Conservation (phyloP, 2,888 invertebrate species). For the Crioceris asparagi region DNA sequence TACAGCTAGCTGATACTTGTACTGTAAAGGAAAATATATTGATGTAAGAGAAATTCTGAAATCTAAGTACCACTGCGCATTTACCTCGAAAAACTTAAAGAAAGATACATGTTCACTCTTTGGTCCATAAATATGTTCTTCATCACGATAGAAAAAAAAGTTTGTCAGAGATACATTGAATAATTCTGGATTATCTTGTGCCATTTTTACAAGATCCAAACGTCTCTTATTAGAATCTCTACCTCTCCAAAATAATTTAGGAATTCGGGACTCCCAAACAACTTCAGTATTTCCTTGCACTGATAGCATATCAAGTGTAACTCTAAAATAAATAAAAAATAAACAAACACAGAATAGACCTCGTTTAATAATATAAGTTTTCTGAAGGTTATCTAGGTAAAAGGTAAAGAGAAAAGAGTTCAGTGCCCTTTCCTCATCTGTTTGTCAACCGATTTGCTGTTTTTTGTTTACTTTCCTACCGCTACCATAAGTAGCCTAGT, state of each 20-base stretch:
- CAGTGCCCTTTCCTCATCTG: no score
- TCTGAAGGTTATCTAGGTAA: no score
- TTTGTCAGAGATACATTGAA: constrained; percentile 89
- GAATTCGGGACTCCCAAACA: constrained; percentile 62
- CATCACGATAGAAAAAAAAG: constrained; percentile 88
- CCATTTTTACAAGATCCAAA: constrained; percentile 69
- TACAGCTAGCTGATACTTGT: constrained; percentile 87
- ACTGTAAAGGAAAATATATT: constrained; percentile 48
- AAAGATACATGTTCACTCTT: constrained; percentile 77
- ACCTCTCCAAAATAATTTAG: constrained; percentile 83
- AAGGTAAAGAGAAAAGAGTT: no score
- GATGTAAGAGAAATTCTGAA: constrained; percentile 10
- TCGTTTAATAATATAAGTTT: no score
- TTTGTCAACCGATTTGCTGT: no score
- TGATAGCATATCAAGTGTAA: constrained; percentile 80
- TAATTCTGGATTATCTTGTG: constrained; percentile 61
- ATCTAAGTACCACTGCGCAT: constrained; percentile 25
- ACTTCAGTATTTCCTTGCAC: constrained; percentile 69
- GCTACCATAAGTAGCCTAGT: no score
- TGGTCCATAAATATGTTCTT: constrained; percentile 77
- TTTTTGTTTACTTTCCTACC: no score
- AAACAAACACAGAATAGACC: no score
- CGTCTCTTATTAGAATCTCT: constrained; percentile 82
- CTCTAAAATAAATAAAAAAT: constrained; percentile 40
- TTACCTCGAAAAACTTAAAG: constrained; percentile 88